Percentiles rank a stretch among this genome's conserved stretches.
These are phyloP conservation scores for Agraylea sexmaculata DNA, from an alignment of 1,140 invertebrate species.

Conservation along the genomic window DNA sequence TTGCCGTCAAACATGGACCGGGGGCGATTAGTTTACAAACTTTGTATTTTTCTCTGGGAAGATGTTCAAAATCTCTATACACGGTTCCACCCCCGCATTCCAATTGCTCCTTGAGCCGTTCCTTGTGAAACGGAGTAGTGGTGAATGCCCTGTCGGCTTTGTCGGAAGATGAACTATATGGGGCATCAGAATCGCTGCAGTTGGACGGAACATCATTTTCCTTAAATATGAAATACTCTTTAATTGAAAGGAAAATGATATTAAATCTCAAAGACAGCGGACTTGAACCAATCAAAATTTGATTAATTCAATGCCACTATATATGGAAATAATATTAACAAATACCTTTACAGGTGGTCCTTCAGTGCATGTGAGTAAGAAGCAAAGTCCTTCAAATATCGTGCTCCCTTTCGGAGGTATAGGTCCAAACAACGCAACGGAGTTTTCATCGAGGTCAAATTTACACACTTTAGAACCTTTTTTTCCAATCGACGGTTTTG, in stretches of 20 bases:
- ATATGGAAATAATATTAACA: background rate
- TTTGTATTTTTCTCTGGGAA: constrained; percentile 41
- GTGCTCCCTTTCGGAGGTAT: constrained; percentile 35
- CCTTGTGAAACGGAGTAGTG: constrained; percentile 41
- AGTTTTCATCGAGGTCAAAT: constrained; percentile 36
- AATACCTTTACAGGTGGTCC: constrained; percentile 21
- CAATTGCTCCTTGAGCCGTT: constrained; percentile 42
- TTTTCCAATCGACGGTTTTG: constrained; percentile 35
- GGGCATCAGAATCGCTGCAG: constrained; percentile 13
- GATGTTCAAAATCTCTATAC: constrained; percentile 43
- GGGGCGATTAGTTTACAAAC: constrained; percentile 44
- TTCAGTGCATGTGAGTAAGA: constrained; percentile 43
- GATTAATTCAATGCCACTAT: background rate
- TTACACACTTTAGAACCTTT: constrained; percentile 36
- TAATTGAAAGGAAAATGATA: background rate
- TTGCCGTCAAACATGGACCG: constrained; percentile 45
- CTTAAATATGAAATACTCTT: constrained; percentile 1
- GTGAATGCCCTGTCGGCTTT: constrained; percentile 39
- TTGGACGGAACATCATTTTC: background rate
- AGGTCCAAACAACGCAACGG: constrained; percentile 37
- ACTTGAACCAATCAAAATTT: background rate
- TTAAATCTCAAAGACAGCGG: background rate
- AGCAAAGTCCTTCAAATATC: constrained; percentile 41
- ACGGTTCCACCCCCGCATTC: constrained; percentile 41
- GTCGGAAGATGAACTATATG: constrained; percentile 20